Percentiles rank a stretch among this genome's conserved stretches.
phyloP scores from a whole-genome alignment of 2,113 vertebrate genomes.

The Piprites chloris region DNA sequence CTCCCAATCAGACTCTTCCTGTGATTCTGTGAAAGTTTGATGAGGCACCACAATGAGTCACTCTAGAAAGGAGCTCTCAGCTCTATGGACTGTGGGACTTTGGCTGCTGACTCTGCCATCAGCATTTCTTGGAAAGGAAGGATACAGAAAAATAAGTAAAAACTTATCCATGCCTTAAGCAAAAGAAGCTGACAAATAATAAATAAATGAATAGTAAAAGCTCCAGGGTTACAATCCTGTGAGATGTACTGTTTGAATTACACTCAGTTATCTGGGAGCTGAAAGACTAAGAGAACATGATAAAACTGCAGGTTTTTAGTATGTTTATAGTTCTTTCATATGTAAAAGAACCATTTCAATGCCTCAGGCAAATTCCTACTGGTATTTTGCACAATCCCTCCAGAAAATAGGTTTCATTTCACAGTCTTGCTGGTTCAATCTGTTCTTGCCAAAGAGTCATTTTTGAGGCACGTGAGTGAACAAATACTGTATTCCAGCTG shows the following conservation, averaged over 20 bases:
- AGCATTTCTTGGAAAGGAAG: not conserved
- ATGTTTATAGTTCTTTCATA: not conserved
- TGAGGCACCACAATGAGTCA: not conserved
- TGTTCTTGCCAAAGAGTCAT: not conserved
- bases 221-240: not conserved
- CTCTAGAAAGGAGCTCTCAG: not conserved
- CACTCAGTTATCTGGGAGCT: not conserved
- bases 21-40: not conserved
- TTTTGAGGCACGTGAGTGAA: not conserved
- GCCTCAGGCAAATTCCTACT: not conserved
- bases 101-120: not conserved
- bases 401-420: not conserved
- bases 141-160: not conserved
- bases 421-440: not conserved
- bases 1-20: not conserved
- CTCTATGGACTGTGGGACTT: not conserved
- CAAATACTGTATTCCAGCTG: not conserved
- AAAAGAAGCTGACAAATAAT: not conserved
- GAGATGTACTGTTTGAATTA: not conserved
- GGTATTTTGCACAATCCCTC: not conserved
- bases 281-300: not conserved
- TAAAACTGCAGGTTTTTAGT: not conserved
- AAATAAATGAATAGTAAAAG: constrained; percentile 17
- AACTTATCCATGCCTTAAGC: not conserved
- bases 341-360: not conserved